Conservation (phyloP, 1,140 invertebrate genomes). For the Drosophila bifasciata region DNA sequence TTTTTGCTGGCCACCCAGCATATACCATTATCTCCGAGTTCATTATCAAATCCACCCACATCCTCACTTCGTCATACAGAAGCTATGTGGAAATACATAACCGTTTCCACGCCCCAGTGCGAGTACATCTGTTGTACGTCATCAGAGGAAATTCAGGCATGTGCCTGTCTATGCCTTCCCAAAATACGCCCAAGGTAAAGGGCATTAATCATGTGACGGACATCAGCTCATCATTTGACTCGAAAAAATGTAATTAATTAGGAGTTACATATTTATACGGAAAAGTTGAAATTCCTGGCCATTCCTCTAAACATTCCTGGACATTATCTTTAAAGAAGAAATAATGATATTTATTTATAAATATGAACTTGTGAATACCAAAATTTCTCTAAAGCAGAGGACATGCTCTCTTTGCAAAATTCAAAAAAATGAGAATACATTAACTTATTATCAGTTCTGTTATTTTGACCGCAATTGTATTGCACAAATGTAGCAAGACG, state of each 20-base stretch:
- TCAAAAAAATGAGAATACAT: no score
- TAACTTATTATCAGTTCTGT: no score
- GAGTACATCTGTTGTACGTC: constrained; percentile 33
- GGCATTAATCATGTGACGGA: constrained; percentile 30
- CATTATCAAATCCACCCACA: not conserved
- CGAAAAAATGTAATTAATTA: constrained; percentile 18
- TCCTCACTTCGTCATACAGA: constrained; percentile 2
- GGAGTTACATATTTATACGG: constrained; percentile 1
- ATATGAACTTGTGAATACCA: no score
- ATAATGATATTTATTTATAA: no score
- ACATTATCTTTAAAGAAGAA: no score
- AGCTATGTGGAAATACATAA: constrained; percentile 11
- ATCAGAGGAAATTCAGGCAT: constrained; percentile 24
- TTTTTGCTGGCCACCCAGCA: constrained; percentile 11
- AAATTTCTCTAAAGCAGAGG: not conserved
- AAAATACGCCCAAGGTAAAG: constrained; percentile 24
- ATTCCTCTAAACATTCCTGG: no score
- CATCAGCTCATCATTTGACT: constrained; percentile 12
- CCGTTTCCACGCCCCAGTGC: constrained; percentile 5
- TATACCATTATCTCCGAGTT: constrained; percentile 29
- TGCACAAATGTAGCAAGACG: no score
- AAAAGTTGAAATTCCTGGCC: no score
- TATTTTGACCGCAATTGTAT: no score
- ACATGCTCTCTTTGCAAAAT: not conserved
- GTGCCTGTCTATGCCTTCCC: constrained; percentile 31